Evolutionary conservation across 2,113 vertebrate species (phyloP), one percentile per base, ranked within the genome.

Genomic region (Cervus canadensis): DNA sequence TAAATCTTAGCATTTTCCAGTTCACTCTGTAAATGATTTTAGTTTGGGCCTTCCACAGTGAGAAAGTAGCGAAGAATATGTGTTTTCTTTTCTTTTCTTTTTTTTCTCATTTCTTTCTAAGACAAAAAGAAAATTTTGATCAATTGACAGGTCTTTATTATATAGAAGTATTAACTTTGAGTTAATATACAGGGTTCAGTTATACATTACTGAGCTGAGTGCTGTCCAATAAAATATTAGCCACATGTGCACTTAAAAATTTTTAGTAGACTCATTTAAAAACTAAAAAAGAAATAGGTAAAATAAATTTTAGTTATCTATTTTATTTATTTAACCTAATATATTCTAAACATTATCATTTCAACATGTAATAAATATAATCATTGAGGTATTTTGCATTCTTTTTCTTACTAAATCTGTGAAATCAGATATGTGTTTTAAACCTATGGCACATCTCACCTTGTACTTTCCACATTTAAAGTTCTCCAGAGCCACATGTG

Each of bases 91-190:
- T 50, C 48, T 64, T 60, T n/a, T 33, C 33, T 62, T 16, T 64
- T 64, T 79, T 50, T 91, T 82, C n/a, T 26, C 14, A 82, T 67
- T 83, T 45, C 36, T 81, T 85, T 90, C 19, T 48, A 96, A 81
- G 54, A 79, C 19, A 59, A 84, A 97, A 76, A 64, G 17, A 56
- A 54, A 59, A 45, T 48, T 33, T 33, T 50, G 78, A 76, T 59
- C 8, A 64, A 45, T 45, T 82, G 67, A 96, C n/a, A 93, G 40
- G 43, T 93, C 40, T 94, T 96, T 95, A 62, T 91, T 52, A 83
- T 45, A 28, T 81, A 87, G 82, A 95, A 97, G 85, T 91, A 71
- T 23, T 94, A 87, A 84, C 45, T 96, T 45, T 90, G 52, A 85
- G 9, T 92, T 95, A 81, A 7, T 82, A 62, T 28, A 16, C 1